Evolutionary conservation across 2,888 invertebrate genomes (phyloP).

Genomic region (Eucriotettix oculatus): DNA sequence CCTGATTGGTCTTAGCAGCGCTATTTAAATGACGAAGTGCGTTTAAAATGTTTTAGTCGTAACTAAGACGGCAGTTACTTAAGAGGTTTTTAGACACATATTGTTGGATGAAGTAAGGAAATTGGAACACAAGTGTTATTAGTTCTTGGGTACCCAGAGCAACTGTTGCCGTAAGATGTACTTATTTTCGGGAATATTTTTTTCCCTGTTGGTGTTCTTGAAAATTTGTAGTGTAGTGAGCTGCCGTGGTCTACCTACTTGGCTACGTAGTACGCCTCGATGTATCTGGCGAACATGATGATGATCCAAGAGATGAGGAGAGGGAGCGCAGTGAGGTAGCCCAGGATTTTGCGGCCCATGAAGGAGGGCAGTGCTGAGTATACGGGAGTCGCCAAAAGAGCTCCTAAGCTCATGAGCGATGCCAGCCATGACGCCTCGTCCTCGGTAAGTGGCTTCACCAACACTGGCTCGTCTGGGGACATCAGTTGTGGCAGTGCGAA

Average conservation of each 20-base stretch:
- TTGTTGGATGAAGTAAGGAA: no score
- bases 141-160: no score
- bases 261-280: not conserved
- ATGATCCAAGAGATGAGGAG: not conserved
- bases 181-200: no score
- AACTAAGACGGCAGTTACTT: no score
- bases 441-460: constrained; percentile 14
- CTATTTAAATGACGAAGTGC: no score
- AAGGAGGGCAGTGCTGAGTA: not conserved
- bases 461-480: constrained; percentile 16
- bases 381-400: constrained; percentile 10
- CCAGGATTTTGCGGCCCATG: not conserved
- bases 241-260: not conserved
- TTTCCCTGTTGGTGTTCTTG: no score
- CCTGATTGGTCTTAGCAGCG: no score
- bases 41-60: no score
- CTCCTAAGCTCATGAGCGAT: not conserved
- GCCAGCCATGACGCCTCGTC: constrained; percentile 21
- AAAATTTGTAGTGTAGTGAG: no score
- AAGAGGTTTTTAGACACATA: no score
- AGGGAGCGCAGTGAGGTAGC: not conserved
- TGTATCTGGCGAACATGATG: not conserved
- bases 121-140: no score
- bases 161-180: no score
- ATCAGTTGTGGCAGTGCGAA: constrained; percentile 20